Base-by-base conservation (phyloP, 2,888 invertebrate species). In the Drosophila subsilvestris region DNA sequence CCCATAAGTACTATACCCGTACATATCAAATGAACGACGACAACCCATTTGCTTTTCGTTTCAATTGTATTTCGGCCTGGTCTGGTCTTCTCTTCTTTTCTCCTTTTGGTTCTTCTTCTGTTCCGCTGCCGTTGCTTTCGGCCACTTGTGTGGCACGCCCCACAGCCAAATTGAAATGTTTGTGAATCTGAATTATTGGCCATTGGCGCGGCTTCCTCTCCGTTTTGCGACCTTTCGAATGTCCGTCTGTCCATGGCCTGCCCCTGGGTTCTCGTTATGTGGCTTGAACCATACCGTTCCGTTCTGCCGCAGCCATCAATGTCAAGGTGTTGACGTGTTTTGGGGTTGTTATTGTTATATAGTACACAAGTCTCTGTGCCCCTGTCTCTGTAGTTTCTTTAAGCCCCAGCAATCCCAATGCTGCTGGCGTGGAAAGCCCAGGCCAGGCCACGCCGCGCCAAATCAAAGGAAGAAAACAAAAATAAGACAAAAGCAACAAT, bases 321-420 rank as follows among this genome's bases (percentile, higher is more conserved):
- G 74, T 74, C 74, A 74, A 74, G 74, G 74, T 62, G 62, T 51
- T 74, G 62, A 74, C 66, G 54, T 54, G 58, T 27, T 56, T 43
- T n/a, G 18, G n/a, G 22, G 48, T 49, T 49, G 45, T 60, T 32
- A 29, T 60, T 32, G 32, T 25, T 49, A 49, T 43, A 55, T 56
- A 32, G 48, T 63, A 6, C 25, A 63, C 54, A 18, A 14, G 20
- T 42, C 37, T 18, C 25, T 37, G 55, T 55, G 63, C 63, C 37
- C 20, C 20, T 20, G 20, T 20, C 20, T 20, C 22, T 66, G 63
- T 53, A 48, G 43, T 48, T 43, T 63, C 25, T 43, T 32, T 44
- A 66, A 66, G 63, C 48, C 54, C 43, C 14, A 32, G 12, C 32
- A 14, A 32, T 12, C 12, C 14, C 32, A 12, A 12, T 32, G 32